phyloP scores from a whole-genome alignment of 2,113 vertebrate genomes.

The Perca schrenkii region DNA sequence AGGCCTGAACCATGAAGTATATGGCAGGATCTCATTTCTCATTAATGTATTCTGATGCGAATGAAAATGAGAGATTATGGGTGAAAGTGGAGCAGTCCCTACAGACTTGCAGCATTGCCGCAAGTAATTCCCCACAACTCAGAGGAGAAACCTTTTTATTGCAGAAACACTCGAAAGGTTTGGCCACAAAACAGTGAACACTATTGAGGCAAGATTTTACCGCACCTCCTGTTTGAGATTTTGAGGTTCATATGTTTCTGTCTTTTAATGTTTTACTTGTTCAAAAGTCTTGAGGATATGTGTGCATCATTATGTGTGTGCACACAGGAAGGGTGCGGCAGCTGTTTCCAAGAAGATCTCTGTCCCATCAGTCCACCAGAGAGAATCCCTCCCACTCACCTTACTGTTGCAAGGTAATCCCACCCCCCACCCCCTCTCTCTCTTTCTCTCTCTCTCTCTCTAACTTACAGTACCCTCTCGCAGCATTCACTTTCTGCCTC shows the following conservation, averaged over 20 bases:
- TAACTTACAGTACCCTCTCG: constrained; percentile 16
- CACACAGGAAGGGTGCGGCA: constrained; percentile 48
- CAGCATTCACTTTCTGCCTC: constrained; percentile 48
- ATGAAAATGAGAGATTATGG: constrained; percentile 69
- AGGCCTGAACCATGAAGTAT: constrained; percentile 55
- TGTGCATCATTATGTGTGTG: constrained; percentile 16
- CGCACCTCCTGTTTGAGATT: not conserved
- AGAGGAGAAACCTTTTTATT: constrained; percentile 12
- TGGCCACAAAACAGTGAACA: constrained; percentile 4
- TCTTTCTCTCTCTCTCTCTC: constrained; percentile 3
- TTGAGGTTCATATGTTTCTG: not conserved
- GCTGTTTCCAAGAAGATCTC: constrained; percentile 68
- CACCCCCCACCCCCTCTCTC: constrained; percentile 27
- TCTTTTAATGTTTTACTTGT: constrained; percentile 14
- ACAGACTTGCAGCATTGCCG: constrained; percentile 38
- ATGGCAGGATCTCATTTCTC: constrained; percentile 67
- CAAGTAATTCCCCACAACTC: constrained; percentile 43
- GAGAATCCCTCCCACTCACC: constrained; percentile 74
- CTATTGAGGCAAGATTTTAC: constrained; percentile 17
- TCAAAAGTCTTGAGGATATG: not conserved
- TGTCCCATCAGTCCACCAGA: constrained; percentile 54
- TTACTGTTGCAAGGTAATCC: constrained; percentile 68
- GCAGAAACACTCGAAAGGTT: constrained; percentile 20
- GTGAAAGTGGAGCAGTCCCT: constrained; percentile 61
- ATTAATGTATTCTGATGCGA: constrained; percentile 72